Base-by-base conservation (phyloP, 1,140 invertebrate species). In the Macrocentrus cingulum region DNA sequence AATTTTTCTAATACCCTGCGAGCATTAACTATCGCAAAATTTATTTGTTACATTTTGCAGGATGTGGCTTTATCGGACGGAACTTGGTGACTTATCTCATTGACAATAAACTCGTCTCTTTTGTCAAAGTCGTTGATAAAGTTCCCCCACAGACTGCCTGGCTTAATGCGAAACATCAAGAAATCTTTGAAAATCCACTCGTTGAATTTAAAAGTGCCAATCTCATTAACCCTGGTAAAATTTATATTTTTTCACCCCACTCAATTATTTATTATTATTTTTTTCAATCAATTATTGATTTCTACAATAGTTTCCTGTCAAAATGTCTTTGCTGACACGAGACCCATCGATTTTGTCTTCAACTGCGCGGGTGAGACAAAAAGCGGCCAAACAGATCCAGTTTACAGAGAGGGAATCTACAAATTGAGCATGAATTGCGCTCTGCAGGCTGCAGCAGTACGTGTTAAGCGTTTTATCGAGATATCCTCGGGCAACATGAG, bases 291-390 rank as follows among this genome's bases (percentile, higher is more conserved):
- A 29, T 5, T 29, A 29, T n/a, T n/a, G n/a, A n/a, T n/a, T n/a
- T n/a, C n/a, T n/a, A n/a, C n/a, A n/a, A n/a, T 69, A 92, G 90
- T 82, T 66, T 91, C 89, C 63, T 91, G 88, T 72, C 85, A 91
- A 68, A 84, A 83, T 69, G 91, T 89, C 0, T 89, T 94, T 72
- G 77, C 82, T 16, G 83, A 83, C 36, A 77, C 75, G 29, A 66
- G 69, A 1, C 69, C 76, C 7, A 92, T 91, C 84, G 88, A 90
- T 70, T 87, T 87, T 79, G 90, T 93, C 19, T 86, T 94, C 45
- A 95, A 96, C 79, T 91, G 92, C 71, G 92, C 94, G 8, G 90
- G 90, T 5, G 93, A 97, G 80, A 95, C 92, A 1, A 91, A 93
- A 77, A 85, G 85, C 61, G 89, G 90, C 15, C 91, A 95, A 81